These are phyloP conservation scores for Casuarius casuarius DNA, from an alignment of 2,113 vertebrate genomes.

Conservation along the genomic window DNA sequence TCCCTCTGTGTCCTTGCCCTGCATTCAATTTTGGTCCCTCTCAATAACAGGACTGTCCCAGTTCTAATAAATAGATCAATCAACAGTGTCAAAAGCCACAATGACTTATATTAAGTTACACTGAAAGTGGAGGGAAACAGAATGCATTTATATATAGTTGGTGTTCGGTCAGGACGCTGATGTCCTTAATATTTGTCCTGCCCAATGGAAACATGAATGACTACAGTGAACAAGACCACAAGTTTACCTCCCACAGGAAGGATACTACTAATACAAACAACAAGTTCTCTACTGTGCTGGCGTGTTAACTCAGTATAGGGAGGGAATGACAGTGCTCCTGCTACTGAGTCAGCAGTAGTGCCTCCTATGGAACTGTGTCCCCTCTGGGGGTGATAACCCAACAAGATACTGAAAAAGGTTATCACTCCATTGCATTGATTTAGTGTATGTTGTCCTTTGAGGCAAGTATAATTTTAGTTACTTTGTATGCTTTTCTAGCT, in stretches of 20 bases:
- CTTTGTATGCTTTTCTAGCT: not conserved
- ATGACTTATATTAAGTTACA: not conserved
- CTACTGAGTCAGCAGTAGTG: not conserved
- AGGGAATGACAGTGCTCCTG: not conserved
- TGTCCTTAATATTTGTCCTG: not conserved
- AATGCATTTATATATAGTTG: not conserved
- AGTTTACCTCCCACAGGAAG: slow-evolving; percentile 3
- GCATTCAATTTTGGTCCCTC: not conserved
- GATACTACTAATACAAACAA: not conserved
- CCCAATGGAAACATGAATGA: not conserved
- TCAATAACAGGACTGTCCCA: not conserved
- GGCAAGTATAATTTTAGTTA: not conserved
- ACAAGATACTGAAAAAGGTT: not conserved
- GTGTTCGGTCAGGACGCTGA: not conserved
- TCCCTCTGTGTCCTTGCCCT: not conserved
- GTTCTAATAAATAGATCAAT: not conserved
- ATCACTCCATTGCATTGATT: not conserved
- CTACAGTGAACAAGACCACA: not conserved
- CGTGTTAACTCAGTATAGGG: not conserved
- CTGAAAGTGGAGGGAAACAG: not conserved
- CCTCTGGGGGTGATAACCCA: not conserved
- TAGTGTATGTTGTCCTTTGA: not conserved
- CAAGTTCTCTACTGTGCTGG: not conserved
- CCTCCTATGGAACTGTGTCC: not conserved
- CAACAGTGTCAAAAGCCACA: not conserved